Conservation (phyloP, 2,888 invertebrate species). For the Subacronicta megacephala region DNA sequence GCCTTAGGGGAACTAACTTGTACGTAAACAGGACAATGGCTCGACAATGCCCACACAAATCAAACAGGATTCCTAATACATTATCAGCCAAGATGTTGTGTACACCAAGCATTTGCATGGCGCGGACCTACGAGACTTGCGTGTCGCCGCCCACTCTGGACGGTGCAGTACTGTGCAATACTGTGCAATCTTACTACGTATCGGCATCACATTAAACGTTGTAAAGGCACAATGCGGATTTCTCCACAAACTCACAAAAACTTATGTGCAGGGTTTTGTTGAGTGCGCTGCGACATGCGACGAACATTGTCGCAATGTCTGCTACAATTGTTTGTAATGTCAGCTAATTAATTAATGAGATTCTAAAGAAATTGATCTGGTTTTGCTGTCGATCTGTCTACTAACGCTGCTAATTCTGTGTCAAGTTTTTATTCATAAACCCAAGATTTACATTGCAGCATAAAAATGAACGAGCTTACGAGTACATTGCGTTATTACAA, state of each 20-base stretch:
- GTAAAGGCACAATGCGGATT: slow-evolving; percentile 80
- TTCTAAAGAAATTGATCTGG: slow-evolving; percentile 14
- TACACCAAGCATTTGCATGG: slow-evolving; percentile 83
- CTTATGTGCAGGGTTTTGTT: slow-evolving; percentile 71
- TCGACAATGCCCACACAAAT: slow-evolving; percentile 85
- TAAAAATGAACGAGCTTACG: background rate
- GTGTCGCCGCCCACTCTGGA: slow-evolving; percentile 83
- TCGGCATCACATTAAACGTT: slow-evolving; percentile 84
- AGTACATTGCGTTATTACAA: background rate
- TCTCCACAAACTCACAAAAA: slow-evolving; percentile 77
- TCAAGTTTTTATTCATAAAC: background rate
- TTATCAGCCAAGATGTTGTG: slow-evolving; percentile 75
- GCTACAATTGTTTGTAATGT: slow-evolving; percentile 57
- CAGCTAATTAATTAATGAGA: slow-evolving; percentile 45
- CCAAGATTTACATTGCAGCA: background rate
- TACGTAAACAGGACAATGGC: slow-evolving; percentile 62
- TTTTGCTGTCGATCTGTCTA: background rate
- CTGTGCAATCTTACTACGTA: slow-evolving; percentile 81
- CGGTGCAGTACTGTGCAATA: slow-evolving; percentile 81
- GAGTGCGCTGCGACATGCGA: slow-evolving; percentile 77
- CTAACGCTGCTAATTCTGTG: background rate
- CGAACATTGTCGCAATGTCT: slow-evolving; percentile 70
- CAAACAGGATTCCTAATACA: slow-evolving; percentile 84
- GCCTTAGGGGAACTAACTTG: slow-evolving; percentile 31
- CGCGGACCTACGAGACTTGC: slow-evolving; percentile 76